phyloP scores from a whole-genome alignment of 2,888 invertebrate species.

The Drosophila anomelani region DNA sequence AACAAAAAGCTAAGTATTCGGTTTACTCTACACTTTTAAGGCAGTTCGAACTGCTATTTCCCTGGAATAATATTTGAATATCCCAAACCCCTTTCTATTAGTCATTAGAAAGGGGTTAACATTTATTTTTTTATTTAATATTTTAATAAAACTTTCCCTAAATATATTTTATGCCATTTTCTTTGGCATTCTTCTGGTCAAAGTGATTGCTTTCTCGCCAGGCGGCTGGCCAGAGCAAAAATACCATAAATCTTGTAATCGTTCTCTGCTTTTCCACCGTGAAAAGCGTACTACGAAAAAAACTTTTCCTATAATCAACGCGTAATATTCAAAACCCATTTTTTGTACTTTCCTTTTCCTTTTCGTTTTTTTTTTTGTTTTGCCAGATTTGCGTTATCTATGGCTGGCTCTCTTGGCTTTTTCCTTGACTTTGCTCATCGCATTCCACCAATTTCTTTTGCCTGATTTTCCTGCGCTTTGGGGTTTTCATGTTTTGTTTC shows the following conservation, averaged over 20 bases:
- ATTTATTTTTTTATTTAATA: background rate
- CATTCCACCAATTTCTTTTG: slow-evolving; percentile 24
- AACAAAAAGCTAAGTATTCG: background rate
- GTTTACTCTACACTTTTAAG: background rate
- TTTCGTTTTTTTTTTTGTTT: background rate
- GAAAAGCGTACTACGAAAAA: slow-evolving; percentile 3
- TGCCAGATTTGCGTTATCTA: slow-evolving; percentile 18
- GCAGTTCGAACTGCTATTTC: background rate
- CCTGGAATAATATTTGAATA: background rate
- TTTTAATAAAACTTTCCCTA: background rate
- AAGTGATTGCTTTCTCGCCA: slow-evolving; percentile 22
- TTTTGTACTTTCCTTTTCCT: background rate
- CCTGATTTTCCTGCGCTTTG: slow-evolving; percentile 4
- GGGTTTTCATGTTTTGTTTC: slow-evolving; percentile 8
- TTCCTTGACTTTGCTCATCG: slow-evolving; percentile 13
- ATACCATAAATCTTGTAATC: slow-evolving; percentile 32
- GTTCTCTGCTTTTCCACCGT: slow-evolving; percentile 16
- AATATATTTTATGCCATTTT: background rate
- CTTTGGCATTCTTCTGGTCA: slow-evolving; percentile 13
- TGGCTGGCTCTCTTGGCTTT: slow-evolving; percentile 18
- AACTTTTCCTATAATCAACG: slow-evolving; percentile 24
- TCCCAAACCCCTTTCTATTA: background rate
- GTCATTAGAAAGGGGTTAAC: background rate
- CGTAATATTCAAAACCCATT: slow-evolving; percentile 38
- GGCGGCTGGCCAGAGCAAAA: slow-evolving; percentile 2